These are phyloP conservation scores for Agrotis puta DNA, from an alignment of 2,888 invertebrate species.

Conservation along the genomic window DNA sequence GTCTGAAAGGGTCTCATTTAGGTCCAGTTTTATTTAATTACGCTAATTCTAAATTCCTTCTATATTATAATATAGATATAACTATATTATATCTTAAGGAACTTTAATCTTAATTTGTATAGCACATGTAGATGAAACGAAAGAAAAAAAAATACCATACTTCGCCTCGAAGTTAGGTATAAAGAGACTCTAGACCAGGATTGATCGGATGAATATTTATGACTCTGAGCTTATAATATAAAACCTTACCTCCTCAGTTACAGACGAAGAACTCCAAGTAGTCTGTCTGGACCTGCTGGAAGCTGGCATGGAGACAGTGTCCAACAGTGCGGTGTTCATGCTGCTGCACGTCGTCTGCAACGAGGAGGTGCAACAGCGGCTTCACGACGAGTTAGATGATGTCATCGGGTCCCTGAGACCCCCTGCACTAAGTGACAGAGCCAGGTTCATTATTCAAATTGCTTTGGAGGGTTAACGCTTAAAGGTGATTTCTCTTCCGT, in stretches of 20 bases:
- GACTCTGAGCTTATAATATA: not conserved
- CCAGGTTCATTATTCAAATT: conserved; percentile 77
- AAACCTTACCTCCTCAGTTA: conserved; percentile 67
- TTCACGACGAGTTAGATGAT: conserved; percentile 92
- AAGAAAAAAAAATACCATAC: not conserved
- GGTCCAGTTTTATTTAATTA: not conserved
- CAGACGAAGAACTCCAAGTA: conserved; percentile 84
- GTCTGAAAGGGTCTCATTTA: not conserved
- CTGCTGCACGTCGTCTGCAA: conserved; percentile 91
- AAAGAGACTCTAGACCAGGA: not conserved
- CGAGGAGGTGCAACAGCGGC: conserved; percentile 89
- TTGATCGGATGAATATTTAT: too few species aligned
- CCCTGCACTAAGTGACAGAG: conserved; percentile 90
- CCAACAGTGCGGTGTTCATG: conserved; percentile 92
- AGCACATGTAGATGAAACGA: too few species aligned
- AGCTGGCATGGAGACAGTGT: conserved; percentile 94
- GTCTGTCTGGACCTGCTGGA: conserved; percentile 93
- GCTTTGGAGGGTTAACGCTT: not conserved
- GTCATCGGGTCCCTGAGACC: conserved; percentile 90
- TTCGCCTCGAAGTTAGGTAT: not conserved
- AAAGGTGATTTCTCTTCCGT: too few species aligned
- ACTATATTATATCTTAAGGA: too few species aligned
- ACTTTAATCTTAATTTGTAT: not conserved
- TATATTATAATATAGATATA: too few species aligned
- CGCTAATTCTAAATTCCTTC: too few species aligned